phyloP scores from a whole-genome alignment of 2,113 vertebrate species.

The Megaceryle torquata region DNA sequence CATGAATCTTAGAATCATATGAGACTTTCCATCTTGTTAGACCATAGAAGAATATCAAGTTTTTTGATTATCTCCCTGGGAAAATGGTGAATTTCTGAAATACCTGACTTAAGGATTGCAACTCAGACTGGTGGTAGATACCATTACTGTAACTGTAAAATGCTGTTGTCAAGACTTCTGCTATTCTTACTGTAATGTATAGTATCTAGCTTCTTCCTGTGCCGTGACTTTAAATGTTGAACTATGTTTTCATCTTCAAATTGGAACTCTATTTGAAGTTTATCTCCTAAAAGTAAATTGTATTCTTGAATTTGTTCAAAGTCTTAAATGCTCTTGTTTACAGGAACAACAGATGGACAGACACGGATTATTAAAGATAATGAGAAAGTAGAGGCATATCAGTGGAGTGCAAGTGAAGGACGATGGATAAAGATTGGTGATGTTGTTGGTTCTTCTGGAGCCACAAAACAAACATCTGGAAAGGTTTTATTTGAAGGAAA shows the following conservation, averaged over 20 bases:
- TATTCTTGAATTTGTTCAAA: not conserved
- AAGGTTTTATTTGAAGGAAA: constrained; percentile 94
- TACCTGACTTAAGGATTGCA: not conserved
- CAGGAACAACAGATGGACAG: constrained; percentile 82
- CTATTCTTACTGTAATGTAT: not conserved
- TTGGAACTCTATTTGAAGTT: not conserved
- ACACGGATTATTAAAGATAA: constrained; percentile 80
- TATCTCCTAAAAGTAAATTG: not conserved
- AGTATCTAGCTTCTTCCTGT: not conserved
- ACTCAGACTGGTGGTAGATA: not conserved
- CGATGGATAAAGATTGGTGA: constrained; percentile 98
- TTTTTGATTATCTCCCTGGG: not conserved
- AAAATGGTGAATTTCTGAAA: not conserved
- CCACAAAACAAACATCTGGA: constrained; percentile 89
- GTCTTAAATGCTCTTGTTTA: not conserved
- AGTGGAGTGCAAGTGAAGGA: constrained; percentile 79
- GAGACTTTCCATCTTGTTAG: not conserved
- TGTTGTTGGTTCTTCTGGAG: constrained; percentile 93
- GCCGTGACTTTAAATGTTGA: not conserved
- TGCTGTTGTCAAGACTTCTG: not conserved
- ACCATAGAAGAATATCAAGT: not conserved
- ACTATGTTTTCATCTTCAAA: not conserved
- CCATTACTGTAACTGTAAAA: not conserved
- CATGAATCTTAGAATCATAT: not conserved
- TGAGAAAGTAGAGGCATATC: constrained; percentile 83